phyloP scores from a whole-genome alignment of 2,797 vertebrate genomes.

The Enteromius fasciolatus region DNA sequence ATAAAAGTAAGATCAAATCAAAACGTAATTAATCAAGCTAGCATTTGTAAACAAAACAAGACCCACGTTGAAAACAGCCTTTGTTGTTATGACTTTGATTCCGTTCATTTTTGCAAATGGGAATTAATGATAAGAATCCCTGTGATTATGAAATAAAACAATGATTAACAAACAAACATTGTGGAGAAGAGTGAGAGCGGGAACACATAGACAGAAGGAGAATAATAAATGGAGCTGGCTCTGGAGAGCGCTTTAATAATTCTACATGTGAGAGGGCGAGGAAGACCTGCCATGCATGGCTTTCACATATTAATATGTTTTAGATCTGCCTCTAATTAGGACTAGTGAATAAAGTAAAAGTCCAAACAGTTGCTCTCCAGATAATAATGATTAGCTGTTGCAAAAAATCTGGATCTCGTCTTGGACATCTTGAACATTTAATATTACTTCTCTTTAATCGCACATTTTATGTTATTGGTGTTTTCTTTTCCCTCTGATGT shows the following conservation, averaged over 20 bases:
- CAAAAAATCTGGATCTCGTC: constrained; percentile 33
- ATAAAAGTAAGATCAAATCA: constrained; percentile 55
- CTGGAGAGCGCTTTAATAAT: constrained; percentile 46
- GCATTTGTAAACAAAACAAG: constrained; percentile 53
- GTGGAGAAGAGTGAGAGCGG: not conserved
- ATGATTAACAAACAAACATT: constrained; percentile 45
- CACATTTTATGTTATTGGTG: not conserved
- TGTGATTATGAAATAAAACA: constrained; percentile 50
- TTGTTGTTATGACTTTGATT: constrained; percentile 56
- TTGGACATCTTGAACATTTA: constrained; percentile 29
- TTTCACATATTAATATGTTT: constrained; percentile 64
- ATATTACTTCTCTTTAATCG: constrained; percentile 12
- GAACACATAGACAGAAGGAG: not conserved
- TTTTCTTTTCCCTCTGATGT: not conserved
- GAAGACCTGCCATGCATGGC: constrained; percentile 46
- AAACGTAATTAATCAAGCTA: constrained; percentile 50
- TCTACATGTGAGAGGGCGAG: constrained; percentile 31
- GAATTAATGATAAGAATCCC: constrained; percentile 58
- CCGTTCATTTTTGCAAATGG: constrained; percentile 40
- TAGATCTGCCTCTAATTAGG: constrained; percentile 58
- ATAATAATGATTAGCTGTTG: constrained; percentile 50
- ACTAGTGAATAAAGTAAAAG: constrained; percentile 24
- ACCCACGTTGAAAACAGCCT: constrained; percentile 28
- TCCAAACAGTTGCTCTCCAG: constrained; percentile 16
- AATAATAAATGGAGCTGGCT: constrained; percentile 9